Percentiles rank a stretch among this genome's conserved stretches.
Evolutionary conservation across 2,888 invertebrate species (phyloP).

Genomic region (Orthonychiurus folsomi): DNA sequence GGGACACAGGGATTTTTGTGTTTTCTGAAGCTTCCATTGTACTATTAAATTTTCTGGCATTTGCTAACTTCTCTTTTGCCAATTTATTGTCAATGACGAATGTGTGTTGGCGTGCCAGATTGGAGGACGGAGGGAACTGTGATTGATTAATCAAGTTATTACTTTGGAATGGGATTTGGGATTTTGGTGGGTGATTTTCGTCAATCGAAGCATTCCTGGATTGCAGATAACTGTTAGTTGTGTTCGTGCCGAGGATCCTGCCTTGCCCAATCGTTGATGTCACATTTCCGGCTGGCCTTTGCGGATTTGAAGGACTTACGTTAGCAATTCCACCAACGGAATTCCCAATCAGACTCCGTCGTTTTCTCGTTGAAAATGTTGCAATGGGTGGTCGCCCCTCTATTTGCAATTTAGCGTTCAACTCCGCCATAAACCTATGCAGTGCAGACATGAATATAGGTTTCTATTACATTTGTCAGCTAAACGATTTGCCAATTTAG

Average conservation of each 20-base stretch:
- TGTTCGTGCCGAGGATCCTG: neutral
- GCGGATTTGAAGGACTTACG: conserved; percentile 27
- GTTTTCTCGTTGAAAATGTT: conserved; percentile 32
- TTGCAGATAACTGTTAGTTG: neutral
- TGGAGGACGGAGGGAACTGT: conserved; percentile 8
- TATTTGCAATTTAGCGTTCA: conserved; percentile 32
- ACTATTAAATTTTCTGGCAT: neutral
- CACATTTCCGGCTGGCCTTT: neutral
- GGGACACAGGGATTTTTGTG: conserved; percentile 15
- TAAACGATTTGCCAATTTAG: neutral
- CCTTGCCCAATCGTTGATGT: neutral
- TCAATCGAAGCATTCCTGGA: conserved; percentile 21
- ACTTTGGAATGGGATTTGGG: conserved; percentile 12
- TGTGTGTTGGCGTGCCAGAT: conserved; percentile 28
- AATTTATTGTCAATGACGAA: conserved; percentile 32
- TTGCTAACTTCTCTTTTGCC: conserved; percentile 17
- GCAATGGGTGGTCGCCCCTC: conserved; percentile 35
- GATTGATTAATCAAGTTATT: conserved; percentile 16
- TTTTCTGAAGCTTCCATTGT: neutral
- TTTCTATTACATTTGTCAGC: neutral
- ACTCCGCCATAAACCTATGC: conserved; percentile 37
- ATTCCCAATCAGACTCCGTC: conserved; percentile 17
- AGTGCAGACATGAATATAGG: neutral
- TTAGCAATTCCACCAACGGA: conserved; percentile 22
- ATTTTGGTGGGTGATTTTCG: conserved; percentile 22